Evolutionary conservation across 2,113 vertebrate genomes (phyloP).

Genomic region (Tiliqua scincoides): DNA sequence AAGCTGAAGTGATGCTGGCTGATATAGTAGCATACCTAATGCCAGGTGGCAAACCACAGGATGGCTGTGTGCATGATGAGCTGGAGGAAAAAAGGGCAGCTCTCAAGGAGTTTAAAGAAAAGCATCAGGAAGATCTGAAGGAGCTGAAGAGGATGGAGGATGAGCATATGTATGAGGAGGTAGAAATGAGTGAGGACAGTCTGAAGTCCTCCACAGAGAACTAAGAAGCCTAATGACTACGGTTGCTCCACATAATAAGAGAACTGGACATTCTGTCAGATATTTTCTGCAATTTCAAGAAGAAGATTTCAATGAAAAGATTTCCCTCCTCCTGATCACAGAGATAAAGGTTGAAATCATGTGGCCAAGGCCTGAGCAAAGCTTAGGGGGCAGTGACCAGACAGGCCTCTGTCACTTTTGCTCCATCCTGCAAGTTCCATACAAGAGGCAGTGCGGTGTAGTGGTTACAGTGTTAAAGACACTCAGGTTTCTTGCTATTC

Average conservation of each 20-base stretch:
- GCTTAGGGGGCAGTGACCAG: background rate
- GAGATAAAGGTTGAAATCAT: background rate
- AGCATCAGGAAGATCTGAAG: background rate
- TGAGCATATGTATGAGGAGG: background rate
- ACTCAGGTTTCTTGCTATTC: background rate
- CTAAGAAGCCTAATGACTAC: no score
- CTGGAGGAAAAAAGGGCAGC: background rate
- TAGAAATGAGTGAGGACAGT: background rate
- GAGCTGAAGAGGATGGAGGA: conserved; percentile 15
- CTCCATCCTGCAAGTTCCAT: background rate
- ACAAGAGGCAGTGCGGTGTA: background rate
- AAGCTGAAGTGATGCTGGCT: background rate
- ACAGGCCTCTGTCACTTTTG: background rate
- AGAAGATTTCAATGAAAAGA: background rate
- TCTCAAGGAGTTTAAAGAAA: background rate
- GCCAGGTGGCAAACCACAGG: background rate
- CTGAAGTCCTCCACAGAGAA: background rate
- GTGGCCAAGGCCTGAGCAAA: no score
- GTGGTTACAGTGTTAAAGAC: background rate
- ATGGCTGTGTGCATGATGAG: background rate
- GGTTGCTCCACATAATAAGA: no score
- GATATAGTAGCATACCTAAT: background rate
- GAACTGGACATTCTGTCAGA: background rate
- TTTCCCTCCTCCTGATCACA: background rate
- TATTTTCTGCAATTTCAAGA: background rate